Evolutionary conservation across 1,140 invertebrate species (phyloP), one percentile per base, ranked within the genome.

Genomic region (Heterodera carotae): DNA sequence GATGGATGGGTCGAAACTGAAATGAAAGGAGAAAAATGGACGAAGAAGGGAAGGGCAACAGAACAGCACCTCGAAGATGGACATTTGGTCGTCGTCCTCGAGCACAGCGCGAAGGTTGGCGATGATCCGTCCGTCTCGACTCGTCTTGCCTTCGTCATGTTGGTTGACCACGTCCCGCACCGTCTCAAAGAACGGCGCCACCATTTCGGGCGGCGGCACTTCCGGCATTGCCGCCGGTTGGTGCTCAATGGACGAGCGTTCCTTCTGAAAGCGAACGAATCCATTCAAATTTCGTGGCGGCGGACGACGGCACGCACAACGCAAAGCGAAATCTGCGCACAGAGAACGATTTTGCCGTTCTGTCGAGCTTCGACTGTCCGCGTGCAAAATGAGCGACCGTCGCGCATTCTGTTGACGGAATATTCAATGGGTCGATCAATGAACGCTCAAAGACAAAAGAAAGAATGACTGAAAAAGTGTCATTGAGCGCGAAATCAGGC

Each of bases 291-390:
- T 29, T 66, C 29, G 7, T 31, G 10, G 27, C 62, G 33, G 29
- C 60, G n/a, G 39, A 43, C 6, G 12, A 43, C 6, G 12, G 22
- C 1, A 69, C 83, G 39, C 69, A 84, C 83, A 68, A 67, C 59
- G 71, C 86, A 86, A 64, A 85, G 84, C 27, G 86, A 87, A 15
- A 85, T 81, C 66, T 85, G 84, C 27, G 77, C 78, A 4, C 76
- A 78, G 62, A 86, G 82, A 34, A 87, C 86, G 18, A 75, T 72
- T 18, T 80, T 77, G 33, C 84, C 84, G 77, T 85, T 75, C 72
- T 85, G 84, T 59, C 78, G 66, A 0, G 85, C 84, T 73, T 85
- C 76, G 2, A 85, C 85, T 25, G 71, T 68, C 56, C 84, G 66
- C 33, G 85, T 87, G 78, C 80, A 85, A 71, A 81, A 85, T 68